Conservation (phyloP, 2,113 vertebrate genomes). For the Boleophthalmus pectinirostris region DNA sequence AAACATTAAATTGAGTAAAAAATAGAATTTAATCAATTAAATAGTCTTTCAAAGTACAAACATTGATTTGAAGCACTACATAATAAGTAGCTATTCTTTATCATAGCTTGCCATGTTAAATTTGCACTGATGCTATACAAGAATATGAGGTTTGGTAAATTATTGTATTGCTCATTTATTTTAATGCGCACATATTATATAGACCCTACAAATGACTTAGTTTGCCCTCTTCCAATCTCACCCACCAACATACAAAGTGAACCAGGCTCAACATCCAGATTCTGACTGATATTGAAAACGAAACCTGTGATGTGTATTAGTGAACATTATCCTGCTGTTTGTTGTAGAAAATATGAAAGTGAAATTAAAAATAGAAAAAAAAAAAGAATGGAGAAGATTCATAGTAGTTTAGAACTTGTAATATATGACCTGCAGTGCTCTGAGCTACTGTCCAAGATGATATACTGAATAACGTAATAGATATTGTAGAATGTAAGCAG, state of each 20-base stretch:
- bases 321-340: neutral
- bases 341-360: neutral
- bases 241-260: conserved; percentile 38
- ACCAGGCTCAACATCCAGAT: neutral
- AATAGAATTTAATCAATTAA: conserved; percentile 87
- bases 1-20: conserved; percentile 83
- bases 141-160: conserved; percentile 81
- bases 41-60: conserved; percentile 84
- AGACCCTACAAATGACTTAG: conserved; percentile 72
- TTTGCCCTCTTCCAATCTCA: conserved; percentile 50
- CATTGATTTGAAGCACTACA: conserved; percentile 80
- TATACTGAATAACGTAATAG: neutral
- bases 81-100: conserved; percentile 75
- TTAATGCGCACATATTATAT: conserved; percentile 77
- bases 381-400: neutral
- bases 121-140: conserved; percentile 82
- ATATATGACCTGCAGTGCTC: conserved; percentile 13
- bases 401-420: neutral
- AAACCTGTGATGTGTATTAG: neutral
- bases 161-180: conserved; percentile 84
- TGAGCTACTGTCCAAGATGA: conserved; percentile 19
- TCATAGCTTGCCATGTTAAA: conserved; percentile 78
- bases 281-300: neutral
- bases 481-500: neutral
- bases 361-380: neutral